A percentile compares a stretch with the other conserved stretches of the same genome.
Conservation (phyloP, 1,140 invertebrate genomes). For the Papilio machaon region DNA sequence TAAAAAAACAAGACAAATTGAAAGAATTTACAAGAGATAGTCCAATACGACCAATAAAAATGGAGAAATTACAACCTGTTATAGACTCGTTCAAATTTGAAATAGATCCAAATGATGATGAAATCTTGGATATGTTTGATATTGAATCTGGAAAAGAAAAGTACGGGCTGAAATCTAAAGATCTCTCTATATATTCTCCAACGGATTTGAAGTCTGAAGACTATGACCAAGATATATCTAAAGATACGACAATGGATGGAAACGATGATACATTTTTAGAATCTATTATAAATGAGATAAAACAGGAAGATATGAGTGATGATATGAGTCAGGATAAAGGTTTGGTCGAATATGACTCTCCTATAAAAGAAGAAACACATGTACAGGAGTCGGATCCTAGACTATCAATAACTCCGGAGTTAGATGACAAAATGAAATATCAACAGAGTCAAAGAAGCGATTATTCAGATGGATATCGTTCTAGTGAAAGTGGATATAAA, state of each 20-base stretch:
- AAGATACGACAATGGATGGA: constrained; percentile 57
- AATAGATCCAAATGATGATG: constrained; percentile 73
- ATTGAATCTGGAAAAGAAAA: constrained; percentile 47
- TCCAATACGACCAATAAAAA: constrained; percentile 45
- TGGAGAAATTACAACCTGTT: constrained; percentile 69
- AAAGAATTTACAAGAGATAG: constrained; percentile 45
- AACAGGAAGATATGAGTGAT: constrained; percentile 65
- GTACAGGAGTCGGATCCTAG: constrained; percentile 43
- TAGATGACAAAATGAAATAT: constrained; percentile 56
- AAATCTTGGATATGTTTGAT: constrained; percentile 70
- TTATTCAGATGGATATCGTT: constrained; percentile 61
- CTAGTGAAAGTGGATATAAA: constrained; percentile 62
- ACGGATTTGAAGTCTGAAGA: constrained; percentile 50
- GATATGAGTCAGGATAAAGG: constrained; percentile 69
- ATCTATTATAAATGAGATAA: constrained; percentile 76
- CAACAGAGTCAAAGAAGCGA: constrained; percentile 55
- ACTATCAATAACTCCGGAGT: constrained; percentile 65
- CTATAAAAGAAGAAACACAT: constrained; percentile 58
- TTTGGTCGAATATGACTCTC: constrained; percentile 75
- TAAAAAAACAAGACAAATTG: constrained; percentile 50
- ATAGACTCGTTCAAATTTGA: constrained; percentile 75
- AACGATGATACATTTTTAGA: constrained; percentile 74
- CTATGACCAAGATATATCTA: constrained; percentile 50
- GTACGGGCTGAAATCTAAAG: constrained; percentile 47
- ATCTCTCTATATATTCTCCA: constrained; percentile 51